Conservation (phyloP, 2,888 invertebrate genomes). For the Drosophila glabriapex region DNA sequence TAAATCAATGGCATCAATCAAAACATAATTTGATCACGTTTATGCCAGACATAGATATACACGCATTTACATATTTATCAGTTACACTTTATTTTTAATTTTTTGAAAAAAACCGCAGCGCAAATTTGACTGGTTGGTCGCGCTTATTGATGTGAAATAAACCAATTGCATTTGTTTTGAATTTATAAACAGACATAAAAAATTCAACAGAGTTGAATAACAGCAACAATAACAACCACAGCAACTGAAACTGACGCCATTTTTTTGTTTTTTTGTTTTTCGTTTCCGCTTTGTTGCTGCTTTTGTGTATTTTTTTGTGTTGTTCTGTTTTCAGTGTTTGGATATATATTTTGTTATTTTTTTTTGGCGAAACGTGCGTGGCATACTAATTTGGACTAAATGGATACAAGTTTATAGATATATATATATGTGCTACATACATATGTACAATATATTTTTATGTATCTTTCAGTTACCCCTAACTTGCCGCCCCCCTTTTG, state of each 20-base stretch:
- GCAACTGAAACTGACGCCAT: slow-evolving; percentile 54
- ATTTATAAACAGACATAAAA: slow-evolving; percentile 81
- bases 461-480: slow-evolving; percentile 5
- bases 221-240: slow-evolving; percentile 32
- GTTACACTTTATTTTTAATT: slow-evolving; percentile 24
- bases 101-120: slow-evolving; percentile 50
- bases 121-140: slow-evolving; percentile 65
- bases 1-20: slow-evolving; percentile 16
- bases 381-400: slow-evolving; percentile 79
- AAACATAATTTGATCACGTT: slow-evolving; percentile 70
- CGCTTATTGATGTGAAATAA: slow-evolving; percentile 81
- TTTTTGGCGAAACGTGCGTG: slow-evolving; percentile 63
- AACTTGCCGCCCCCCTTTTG: neutral
- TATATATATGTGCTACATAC: slow-evolving; percentile 3
- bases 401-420: slow-evolving; percentile 41
- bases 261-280: slow-evolving; percentile 61
- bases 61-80: slow-evolving; percentile 33
- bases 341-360: slow-evolving; percentile 26
- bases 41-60: slow-evolving; percentile 39
- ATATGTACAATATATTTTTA: slow-evolving; percentile 8
- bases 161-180: slow-evolving; percentile 84
- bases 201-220: slow-evolving; percentile 3
- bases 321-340: slow-evolving; percentile 39
- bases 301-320: slow-evolving; percentile 29
- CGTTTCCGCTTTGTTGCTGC: slow-evolving; percentile 56